These are phyloP conservation scores for Drosophila merina DNA, from an alignment of 2,888 invertebrate species.

Conservation along the genomic window DNA sequence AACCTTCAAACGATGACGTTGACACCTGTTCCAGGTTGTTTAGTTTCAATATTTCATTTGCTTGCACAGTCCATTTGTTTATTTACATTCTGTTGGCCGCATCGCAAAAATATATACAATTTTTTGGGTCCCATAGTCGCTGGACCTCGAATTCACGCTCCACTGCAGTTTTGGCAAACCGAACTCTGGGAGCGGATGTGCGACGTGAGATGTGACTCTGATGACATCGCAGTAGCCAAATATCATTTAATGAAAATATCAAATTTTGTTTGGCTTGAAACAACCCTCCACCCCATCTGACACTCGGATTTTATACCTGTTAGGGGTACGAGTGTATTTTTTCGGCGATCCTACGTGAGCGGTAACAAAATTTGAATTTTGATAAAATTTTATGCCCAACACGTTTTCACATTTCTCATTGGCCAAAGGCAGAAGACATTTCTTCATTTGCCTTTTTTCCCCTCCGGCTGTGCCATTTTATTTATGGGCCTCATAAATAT, in stretches of 20 bases:
- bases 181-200: constrained; percentile 63
- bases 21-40: constrained; percentile 77
- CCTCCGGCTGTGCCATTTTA: constrained; percentile 58
- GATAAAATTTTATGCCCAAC: constrained; percentile 70
- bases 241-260: constrained; percentile 75
- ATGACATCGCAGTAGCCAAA: constrained; percentile 34
- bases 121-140: constrained; percentile 32
- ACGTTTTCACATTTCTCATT: constrained; percentile 55
- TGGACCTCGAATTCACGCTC: constrained; percentile 54
- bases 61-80: constrained; percentile 75
- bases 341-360: constrained; percentile 56
- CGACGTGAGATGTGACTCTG: constrained; percentile 30
- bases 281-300: constrained; percentile 32
- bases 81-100: constrained; percentile 41
- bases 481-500: constrained; percentile 77
- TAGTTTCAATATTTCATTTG: constrained; percentile 78
- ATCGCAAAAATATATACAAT: constrained; percentile 32
- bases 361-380: constrained; percentile 37
- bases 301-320: constrained; percentile 8
- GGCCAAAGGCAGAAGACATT: constrained; percentile 21
- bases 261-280: constrained; percentile 54
- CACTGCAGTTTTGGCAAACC: constrained; percentile 53
- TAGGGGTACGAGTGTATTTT: constrained; percentile 9
- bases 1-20: constrained; percentile 54
- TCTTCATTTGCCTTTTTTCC: constrained; percentile 48